phyloP scores from a whole-genome alignment of 2,797 vertebrate genomes.

The Meriones psammophilus region DNA sequence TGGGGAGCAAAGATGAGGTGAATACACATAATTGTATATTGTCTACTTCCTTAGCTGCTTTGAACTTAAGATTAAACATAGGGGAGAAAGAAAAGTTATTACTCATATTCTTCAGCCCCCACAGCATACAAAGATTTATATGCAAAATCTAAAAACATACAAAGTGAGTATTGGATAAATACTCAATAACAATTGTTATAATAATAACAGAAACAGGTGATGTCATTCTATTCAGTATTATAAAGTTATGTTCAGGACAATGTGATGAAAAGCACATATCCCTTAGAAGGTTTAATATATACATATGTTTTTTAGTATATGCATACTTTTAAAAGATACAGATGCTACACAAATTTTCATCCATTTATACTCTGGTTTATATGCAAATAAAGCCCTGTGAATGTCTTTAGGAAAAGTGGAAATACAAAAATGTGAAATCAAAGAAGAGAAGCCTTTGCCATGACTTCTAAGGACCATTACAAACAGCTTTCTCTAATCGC shows the following conservation, averaged over 20 bases:
- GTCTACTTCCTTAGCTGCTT: not conserved
- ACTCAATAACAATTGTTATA: not conserved
- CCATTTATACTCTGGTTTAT: not conserved
- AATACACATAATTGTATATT: not conserved
- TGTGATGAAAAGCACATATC: not conserved
- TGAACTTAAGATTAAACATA: not conserved
- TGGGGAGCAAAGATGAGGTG: not conserved
- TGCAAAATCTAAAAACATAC: slow-evolving; percentile 25
- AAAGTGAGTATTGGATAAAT: not conserved
- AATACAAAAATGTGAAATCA: not conserved
- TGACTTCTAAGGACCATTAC: not conserved
- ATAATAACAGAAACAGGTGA: not conserved
- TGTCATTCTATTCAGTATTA: not conserved
- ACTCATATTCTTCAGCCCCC: not conserved
- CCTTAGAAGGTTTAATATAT: not conserved
- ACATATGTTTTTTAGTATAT: not conserved
- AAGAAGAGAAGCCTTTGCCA: not conserved
- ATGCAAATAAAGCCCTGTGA: not conserved
- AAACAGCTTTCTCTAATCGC: not conserved
- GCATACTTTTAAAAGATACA: not conserved
- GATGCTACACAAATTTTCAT: not conserved
- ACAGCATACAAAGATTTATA: not conserved
- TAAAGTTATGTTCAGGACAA: not conserved
- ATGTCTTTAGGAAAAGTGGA: slow-evolving; percentile 11
- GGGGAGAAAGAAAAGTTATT: not conserved